Conservation (phyloP, 92 coral and sea anemone genomes). For the Chrysogorgia sp. region DNA sequence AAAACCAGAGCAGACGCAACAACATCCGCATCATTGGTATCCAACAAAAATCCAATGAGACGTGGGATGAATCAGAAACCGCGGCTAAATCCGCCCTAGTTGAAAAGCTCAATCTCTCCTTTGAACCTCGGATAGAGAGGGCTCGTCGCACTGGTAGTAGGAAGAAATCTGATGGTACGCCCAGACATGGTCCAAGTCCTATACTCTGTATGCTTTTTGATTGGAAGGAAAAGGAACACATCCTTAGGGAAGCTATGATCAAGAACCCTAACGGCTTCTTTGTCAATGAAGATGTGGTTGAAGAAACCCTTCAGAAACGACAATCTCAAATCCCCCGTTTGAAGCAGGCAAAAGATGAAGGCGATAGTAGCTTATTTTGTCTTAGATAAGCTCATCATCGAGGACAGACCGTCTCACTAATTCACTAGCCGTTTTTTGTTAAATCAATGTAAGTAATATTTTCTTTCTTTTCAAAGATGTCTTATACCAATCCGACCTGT, state of each 20-base stretch:
- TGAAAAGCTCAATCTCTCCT: conserved; percentile 47
- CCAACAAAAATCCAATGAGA: conserved; percentile 48
- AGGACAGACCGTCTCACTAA: background rate
- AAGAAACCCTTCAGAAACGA: background rate
- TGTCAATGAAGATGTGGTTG: background rate
- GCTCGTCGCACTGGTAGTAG: background rate
- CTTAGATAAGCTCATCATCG: conserved; percentile 39
- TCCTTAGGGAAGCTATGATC: background rate
- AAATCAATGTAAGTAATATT: background rate
- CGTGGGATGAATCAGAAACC: conserved; percentile 54
- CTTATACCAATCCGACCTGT: background rate
- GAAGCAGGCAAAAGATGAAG: conserved; percentile 51
- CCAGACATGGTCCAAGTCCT: conserved; percentile 26
- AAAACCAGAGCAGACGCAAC: conserved; percentile 50
- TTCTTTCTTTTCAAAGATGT: background rate
- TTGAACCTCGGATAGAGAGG: conserved; percentile 43
- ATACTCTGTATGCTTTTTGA: background rate
- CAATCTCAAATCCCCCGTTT: background rate
- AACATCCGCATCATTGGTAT: conserved; percentile 49
- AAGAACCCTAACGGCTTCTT: background rate
- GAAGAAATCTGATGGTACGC: background rate
- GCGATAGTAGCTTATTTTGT: conserved; percentile 39
- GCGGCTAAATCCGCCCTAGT: conserved; percentile 42
- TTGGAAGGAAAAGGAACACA: conserved; percentile 14
- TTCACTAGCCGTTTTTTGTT: background rate